Conservation (phyloP, 2,888 invertebrate species). For the Rhodophaea formosa region DNA sequence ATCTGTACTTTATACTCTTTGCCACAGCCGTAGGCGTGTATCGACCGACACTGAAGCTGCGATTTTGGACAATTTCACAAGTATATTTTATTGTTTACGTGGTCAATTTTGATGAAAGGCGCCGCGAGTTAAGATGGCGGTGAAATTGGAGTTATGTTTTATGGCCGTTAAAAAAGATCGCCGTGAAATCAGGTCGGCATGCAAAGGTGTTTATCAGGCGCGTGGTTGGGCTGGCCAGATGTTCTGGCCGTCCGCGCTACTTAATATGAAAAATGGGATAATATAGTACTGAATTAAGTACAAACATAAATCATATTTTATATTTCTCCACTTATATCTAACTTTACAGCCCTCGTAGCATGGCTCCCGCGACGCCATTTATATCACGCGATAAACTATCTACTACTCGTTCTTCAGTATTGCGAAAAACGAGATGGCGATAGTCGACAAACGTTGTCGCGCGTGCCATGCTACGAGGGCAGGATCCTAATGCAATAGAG, state of each 20-base stretch:
- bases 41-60: background rate
- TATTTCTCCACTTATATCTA: no score
- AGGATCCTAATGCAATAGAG: no score
- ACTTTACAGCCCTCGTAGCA: no score
- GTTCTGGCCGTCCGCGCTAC: background rate
- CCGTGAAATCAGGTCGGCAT: constrained; percentile 1
- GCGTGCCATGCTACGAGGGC: no score
- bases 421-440: no score
- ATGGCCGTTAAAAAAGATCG: constrained; percentile 1
- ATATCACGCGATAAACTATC: no score
- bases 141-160: constrained; percentile 5
- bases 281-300: no score
- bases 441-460: no score
- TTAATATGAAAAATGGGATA: background rate
- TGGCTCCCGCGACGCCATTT: no score
- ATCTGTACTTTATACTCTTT: background rate
- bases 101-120: constrained; percentile 6
- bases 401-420: no score
- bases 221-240: background rate
- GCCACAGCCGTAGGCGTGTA: constrained; percentile 1
- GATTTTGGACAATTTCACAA: constrained; percentile 14
- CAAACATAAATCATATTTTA: no score
- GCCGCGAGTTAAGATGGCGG: constrained; percentile 7
- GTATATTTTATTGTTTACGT: constrained; percentile 15
- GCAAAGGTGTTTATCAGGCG: background rate